A percentile compares a stretch with the other conserved stretches of the same genome.
phyloP scores from a whole-genome alignment of 2,888 invertebrate genomes.

The Antheraea assamensis region DNA sequence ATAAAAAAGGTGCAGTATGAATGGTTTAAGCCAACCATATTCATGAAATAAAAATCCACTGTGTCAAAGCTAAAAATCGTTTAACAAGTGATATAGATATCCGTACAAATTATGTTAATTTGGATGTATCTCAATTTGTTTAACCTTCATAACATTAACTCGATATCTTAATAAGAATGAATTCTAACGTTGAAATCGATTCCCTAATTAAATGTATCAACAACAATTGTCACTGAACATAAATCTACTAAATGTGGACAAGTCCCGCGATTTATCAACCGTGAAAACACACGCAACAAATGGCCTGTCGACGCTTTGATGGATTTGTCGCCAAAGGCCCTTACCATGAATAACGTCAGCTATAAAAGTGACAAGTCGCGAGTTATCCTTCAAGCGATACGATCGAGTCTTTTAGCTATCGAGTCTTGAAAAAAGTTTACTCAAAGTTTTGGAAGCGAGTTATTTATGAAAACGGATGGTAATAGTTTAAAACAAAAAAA shows the following conservation, averaged over 20 bases:
- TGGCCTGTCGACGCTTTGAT: slow-evolving; percentile 78
- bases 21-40: neutral
- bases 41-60: too few species aligned
- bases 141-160: neutral
- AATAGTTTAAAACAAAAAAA: slow-evolving; percentile 3
- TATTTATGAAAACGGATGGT: slow-evolving; percentile 32
- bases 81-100: neutral
- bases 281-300: slow-evolving; percentile 79
- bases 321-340: slow-evolving; percentile 77
- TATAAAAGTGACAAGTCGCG: slow-evolving; percentile 55
- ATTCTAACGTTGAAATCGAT: slow-evolving; percentile 15
- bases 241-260: slow-evolving; percentile 76
- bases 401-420: slow-evolving; percentile 45
- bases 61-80: too few species aligned
- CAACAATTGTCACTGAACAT: slow-evolving; percentile 61
- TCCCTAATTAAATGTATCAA: slow-evolving; percentile 60
- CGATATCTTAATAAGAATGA: slow-evolving; percentile 1
- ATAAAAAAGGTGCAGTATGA: neutral
- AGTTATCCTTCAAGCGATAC: slow-evolving; percentile 45
- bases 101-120: neutral
- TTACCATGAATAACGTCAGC: slow-evolving; percentile 63
- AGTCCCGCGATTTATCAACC: slow-evolving; percentile 76
- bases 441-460: slow-evolving; percentile 37
- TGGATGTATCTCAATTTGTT: too few species aligned
- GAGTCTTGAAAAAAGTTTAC: slow-evolving; percentile 31